These are phyloP conservation scores for Aptenodytes forsteri DNA, from an alignment of 2,113 vertebrate genomes.

Conservation along the genomic window DNA sequence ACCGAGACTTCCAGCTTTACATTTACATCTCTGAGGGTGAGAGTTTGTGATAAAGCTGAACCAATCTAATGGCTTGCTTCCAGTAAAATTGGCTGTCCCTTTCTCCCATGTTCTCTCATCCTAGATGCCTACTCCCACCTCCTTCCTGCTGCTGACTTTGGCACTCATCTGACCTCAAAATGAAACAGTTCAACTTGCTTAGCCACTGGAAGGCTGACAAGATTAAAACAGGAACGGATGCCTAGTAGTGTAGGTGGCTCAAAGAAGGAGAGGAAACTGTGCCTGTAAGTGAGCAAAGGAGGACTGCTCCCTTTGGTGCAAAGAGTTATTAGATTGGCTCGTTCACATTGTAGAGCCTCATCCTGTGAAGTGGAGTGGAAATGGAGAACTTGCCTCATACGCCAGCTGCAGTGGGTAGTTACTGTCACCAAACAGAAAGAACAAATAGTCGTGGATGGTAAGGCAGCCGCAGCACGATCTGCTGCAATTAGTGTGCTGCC, in stretches of 20 bases:
- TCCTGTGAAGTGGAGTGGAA: background rate
- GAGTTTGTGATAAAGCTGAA: background rate
- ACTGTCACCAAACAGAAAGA: background rate
- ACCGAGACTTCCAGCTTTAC: background rate
- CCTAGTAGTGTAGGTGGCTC: background rate
- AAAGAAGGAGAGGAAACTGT: background rate
- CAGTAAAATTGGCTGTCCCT: background rate
- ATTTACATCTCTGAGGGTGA: background rate
- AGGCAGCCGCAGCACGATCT: background rate
- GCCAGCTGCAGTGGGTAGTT: background rate
- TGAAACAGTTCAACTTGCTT: background rate
- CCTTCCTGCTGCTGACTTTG: background rate
- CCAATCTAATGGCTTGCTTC: background rate
- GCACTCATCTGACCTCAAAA: background rate
- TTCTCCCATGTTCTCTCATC: background rate
- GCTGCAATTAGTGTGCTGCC: background rate
- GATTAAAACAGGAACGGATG: background rate
- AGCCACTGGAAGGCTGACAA: background rate
- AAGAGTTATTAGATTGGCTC: background rate
- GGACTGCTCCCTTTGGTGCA: background rate
- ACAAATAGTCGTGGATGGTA: background rate
- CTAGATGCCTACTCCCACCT: background rate
- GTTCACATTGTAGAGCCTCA: background rate
- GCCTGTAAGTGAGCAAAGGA: background rate
- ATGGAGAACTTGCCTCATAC: background rate